A percentile compares a stretch with the other conserved stretches of the same genome.
Conservation (phyloP, 2,888 invertebrate genomes). For the Mesorhabditis spiculigera region DNA sequence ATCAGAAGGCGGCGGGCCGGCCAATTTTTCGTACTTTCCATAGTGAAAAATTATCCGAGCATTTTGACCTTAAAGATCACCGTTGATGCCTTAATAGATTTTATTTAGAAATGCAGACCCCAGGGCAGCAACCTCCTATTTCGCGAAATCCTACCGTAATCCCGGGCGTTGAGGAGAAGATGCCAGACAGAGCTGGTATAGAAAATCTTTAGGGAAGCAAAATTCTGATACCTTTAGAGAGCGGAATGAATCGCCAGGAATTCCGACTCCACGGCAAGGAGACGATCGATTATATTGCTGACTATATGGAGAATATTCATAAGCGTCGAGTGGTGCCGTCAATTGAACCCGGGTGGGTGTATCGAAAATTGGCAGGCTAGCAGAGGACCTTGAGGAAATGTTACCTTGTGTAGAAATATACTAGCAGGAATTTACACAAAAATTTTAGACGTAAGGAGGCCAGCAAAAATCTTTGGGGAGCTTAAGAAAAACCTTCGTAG, state of each 20-base stretch:
- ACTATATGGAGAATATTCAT: slow-evolving; percentile 80
- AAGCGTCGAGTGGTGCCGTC: slow-evolving; percentile 83
- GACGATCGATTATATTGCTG: slow-evolving; percentile 82
- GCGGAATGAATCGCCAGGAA: slow-evolving; percentile 49
- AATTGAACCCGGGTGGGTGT: slow-evolving; percentile 75
- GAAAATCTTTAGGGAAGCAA: background rate
- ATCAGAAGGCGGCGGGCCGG: no score
- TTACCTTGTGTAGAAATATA: background rate
- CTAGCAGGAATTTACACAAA: background rate
- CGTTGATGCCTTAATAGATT: no score
- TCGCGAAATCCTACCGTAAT: slow-evolving; percentile 9
- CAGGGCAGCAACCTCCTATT: no score
- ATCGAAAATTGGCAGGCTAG: slow-evolving; percentile 45
- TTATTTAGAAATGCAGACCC: no score
- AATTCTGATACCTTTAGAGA: background rate
- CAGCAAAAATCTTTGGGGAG: background rate
- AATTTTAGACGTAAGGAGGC: slow-evolving; percentile 2
- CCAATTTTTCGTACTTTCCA: no score
- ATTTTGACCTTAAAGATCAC: no score
- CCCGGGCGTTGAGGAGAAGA: background rate
- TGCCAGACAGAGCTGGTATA: background rate
- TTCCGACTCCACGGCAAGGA: slow-evolving; percentile 69
- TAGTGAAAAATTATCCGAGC: no score
- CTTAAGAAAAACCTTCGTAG: background rate
- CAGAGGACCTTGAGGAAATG: background rate